A percentile compares a stretch with the other conserved stretches of the same genome.
Conservation (phyloP, 2,797 vertebrate genomes). For the Bucorvus abyssinicus region DNA sequence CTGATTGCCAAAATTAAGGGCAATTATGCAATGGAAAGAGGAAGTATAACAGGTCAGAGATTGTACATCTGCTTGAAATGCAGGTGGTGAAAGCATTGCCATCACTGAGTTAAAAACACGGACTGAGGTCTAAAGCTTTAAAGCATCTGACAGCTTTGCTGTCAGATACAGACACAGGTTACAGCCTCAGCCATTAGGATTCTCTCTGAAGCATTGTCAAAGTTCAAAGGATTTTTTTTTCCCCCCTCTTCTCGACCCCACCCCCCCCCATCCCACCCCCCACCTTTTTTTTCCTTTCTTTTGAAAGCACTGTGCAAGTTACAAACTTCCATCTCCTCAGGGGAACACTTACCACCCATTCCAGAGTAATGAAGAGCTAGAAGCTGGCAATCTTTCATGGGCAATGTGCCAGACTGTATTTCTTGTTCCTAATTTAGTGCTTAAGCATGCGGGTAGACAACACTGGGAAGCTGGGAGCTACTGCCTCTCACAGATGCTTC, state of each 20-base stretch:
- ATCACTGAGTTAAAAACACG: not conserved
- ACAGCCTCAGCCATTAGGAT: not conserved
- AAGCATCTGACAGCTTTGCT: not conserved
- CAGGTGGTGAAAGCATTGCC: not conserved
- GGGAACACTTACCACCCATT: not conserved
- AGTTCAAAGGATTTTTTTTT: not conserved
- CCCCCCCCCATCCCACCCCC: too few species aligned
- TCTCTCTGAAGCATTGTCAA: not conserved
- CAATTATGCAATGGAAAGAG: not conserved
- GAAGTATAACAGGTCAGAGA: not conserved
- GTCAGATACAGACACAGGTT: not conserved
- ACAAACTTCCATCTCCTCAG: not conserved
- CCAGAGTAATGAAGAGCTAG: constrained; percentile 12
- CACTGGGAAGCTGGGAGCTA: not conserved
- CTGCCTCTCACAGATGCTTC: not conserved
- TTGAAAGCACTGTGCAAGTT: not conserved
- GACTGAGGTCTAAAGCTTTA: not conserved
- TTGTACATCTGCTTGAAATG: not conserved
- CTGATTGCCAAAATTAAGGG: constrained; percentile 24
- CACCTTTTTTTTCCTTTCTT: too few species aligned
- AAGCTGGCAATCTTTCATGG: constrained; percentile 41
- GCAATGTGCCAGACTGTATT: constrained; percentile 21
- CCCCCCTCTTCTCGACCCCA: too few species aligned
- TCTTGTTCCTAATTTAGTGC: constrained; percentile 39
- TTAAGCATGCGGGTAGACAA: constrained; percentile 32